Evolutionary conservation across 2,888 invertebrate species (phyloP), one percentile per base, ranked within the genome.

Genomic region (Trichacis sp.): DNA sequence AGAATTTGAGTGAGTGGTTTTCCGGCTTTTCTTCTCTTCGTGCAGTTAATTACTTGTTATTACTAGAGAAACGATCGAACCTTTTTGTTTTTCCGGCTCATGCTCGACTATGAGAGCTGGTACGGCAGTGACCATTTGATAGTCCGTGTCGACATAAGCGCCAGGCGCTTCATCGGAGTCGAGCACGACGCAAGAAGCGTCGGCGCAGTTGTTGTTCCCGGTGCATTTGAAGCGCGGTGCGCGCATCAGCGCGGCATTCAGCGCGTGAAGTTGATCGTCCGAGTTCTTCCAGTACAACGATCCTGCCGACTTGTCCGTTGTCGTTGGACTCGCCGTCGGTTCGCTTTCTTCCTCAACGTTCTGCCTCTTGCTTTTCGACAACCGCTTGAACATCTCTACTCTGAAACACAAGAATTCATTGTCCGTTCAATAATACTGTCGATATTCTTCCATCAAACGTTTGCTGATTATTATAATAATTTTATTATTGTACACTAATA

Each of bases 31-130:
- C n/a, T n/a, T n/a, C n/a, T n/a, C n/a, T n/a, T n/a, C n/a, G n/a
- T n/a, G n/a, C n/a, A n/a, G n/a, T n/a, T n/a, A n/a, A n/a, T n/a
- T n/a, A n/a, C n/a, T n/a, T n/a, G n/a, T n/a, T n/a, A n/a, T n/a
- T n/a, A n/a, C n/a, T n/a, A n/a, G n/a, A n/a, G n/a, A 33, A 33
- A 33, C 15, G 15, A 15, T 15, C 29, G n/a, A 17, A 88, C 88
- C 88, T 85, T 87, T 87, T 68, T 88, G 88, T 85, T 88, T 89
- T 64, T 84, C 84, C 17, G 84, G 80, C 80, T 89, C 88, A 79
- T 92, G 91, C 81, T 92, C 92, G 83, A 92, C 89, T 82, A 92
- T 90, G 84, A 92, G 89, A 74, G 92, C 92, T 64, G 92, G 92
- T 72, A 92, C 87, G 70, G 92, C 92, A 73, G 91, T 92, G 78